Evolutionary conservation across 2,113 vertebrate genomes (phyloP), one percentile per base, ranked within the genome.

Genomic region (Mixornis gularis): DNA sequence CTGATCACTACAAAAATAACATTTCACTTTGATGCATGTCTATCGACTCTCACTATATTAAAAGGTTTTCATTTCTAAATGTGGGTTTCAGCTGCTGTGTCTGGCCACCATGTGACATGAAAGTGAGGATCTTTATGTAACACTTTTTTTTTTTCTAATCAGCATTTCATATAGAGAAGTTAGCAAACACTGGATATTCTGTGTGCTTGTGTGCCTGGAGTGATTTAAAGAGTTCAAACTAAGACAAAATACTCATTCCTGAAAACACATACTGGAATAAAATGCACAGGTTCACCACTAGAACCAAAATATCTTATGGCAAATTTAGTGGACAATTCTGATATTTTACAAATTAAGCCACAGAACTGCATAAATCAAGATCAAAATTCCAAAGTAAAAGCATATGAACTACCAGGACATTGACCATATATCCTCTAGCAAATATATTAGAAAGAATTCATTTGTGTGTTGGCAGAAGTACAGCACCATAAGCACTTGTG

Each of bases 21-120:
- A 80, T 84, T 94, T 87, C 80, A 90, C 90, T 94, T 93, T 93
- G 86, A 93, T 89, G 55, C 83, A 87, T 2, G 16, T 89, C 88
- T 89, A 32, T 86, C 65, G 38, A 68, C 90, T 94, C 92, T 85
- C 83, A 96, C 79, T 89, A 72, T 36, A 81, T 94, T 91, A 90
- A 93, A 93, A 88, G 59, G 77, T 74, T 91, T 94, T 94, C 34
- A 62, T 93, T 94, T 87, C 88, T 38, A 91, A 92, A 91, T 85
- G 59, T 89, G 90, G 34, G 32, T 79, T 95, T 95, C 93, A 91
- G 92, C 60, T 87, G 76, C 68, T 65, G 69, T 73, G 66, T 86
- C 93, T 95, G 90, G 82, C 85, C 53, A 80, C 89, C 87, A 95
- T 71, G 65, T 92, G 95, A 93, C 83, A 92, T 34, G 60, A 70